Percentiles rank a stretch among this genome's conserved stretches.
Conservation (phyloP, 2,797 vertebrate genomes). For the Chelon auratus region DNA sequence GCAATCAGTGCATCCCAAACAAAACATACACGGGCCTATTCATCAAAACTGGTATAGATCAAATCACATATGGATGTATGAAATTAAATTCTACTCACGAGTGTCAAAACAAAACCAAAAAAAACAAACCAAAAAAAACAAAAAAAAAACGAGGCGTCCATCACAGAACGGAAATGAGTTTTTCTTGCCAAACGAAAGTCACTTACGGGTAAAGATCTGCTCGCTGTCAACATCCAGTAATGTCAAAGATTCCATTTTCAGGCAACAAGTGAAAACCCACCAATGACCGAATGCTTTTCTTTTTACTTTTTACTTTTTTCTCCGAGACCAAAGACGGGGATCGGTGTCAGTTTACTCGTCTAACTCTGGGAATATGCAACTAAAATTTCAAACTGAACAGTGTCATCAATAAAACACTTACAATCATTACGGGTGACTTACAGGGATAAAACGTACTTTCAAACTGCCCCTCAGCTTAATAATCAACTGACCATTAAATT, state of each 20-base stretch:
- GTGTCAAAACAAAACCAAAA: not conserved
- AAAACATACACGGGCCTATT: not conserved
- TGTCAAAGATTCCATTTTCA: constrained; percentile 56
- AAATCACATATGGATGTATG: not conserved
- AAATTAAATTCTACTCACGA: constrained; percentile 27
- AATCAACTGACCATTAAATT: constrained; percentile 61
- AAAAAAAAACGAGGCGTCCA: constrained; percentile 34
- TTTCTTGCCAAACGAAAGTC: constrained; percentile 35
- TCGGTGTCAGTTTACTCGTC: not conserved
- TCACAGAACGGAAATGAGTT: constrained; percentile 13
- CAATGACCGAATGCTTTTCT: constrained; percentile 17
- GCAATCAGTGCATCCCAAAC: no score
- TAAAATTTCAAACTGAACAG: constrained; percentile 26
- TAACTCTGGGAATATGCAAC: constrained; percentile 30
- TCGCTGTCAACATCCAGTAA: constrained; percentile 60
- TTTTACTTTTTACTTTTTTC: constrained; percentile 2
- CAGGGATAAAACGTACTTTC: constrained; percentile 35
- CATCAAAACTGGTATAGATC: not conserved
- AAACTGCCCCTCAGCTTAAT: constrained; percentile 16
- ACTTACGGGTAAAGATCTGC: constrained; percentile 36
- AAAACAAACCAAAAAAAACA: no score
- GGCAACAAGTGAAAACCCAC: constrained; percentile 65
- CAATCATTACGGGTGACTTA: constrained; percentile 47
- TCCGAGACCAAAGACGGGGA: not conserved
- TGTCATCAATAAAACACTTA: constrained; percentile 38